phyloP scores from a whole-genome alignment of 2,797 vertebrate species.

The Chelon auratus region DNA sequence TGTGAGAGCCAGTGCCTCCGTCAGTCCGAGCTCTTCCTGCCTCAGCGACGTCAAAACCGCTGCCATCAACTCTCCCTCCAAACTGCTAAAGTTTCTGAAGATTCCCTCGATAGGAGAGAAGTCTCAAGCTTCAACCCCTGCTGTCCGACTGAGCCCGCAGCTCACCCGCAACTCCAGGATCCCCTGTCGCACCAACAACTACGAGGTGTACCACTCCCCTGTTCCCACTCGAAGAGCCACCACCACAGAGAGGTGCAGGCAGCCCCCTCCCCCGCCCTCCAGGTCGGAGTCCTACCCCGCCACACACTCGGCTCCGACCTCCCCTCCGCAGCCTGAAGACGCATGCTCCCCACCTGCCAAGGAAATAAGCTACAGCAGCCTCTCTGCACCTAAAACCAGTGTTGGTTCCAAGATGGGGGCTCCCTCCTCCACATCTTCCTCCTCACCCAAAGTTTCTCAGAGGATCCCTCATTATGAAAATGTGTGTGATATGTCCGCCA shows the following conservation, averaged over 20 bases:
- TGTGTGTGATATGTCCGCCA: conserved; percentile 78
- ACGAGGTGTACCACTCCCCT: conserved; percentile 91
- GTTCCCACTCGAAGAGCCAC: conserved; percentile 85
- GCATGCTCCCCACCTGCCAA: conserved; percentile 68
- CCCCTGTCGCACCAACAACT: conserved; percentile 92
- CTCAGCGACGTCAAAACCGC: conserved; percentile 84
- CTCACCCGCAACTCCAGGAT: conserved; percentile 92
- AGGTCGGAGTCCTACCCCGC: conserved; percentile 84
- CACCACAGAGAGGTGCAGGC: conserved; percentile 84
- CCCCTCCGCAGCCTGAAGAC: conserved; percentile 82
- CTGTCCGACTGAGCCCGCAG: conserved; percentile 92
- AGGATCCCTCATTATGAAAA: conserved; percentile 89
- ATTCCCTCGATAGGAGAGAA: conserved; percentile 89
- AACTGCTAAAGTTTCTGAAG: conserved; percentile 92
- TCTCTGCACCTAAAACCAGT: conserved; percentile 76
- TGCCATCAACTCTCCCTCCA: conserved; percentile 89
- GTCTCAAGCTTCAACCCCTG: conserved; percentile 77
- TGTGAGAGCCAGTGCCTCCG: conserved; percentile 80
- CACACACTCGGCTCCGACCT: conserved; percentile 83
- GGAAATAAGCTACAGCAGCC: conserved; percentile 80
- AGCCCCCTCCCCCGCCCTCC: conserved; percentile 79
- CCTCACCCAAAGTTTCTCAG: conserved; percentile 73
- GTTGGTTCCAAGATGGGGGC: conserved; percentile 56
- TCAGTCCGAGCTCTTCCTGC: conserved; percentile 85
- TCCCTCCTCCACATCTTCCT: conserved; percentile 61